These are phyloP conservation scores for Tinea trinotella DNA, from an alignment of 2,888 invertebrate genomes.

Conservation along the genomic window DNA sequence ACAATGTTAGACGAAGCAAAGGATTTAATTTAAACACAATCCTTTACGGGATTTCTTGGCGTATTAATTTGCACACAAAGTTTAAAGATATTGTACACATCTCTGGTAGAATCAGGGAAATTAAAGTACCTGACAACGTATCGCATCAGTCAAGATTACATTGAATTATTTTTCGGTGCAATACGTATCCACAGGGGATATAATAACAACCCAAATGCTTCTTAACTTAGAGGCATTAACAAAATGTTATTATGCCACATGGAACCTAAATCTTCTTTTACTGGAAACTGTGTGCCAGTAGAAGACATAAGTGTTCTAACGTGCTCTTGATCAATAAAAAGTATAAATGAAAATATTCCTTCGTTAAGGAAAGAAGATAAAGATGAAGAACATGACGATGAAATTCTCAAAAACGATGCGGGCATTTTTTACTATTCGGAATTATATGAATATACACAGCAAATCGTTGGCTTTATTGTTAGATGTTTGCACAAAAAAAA, in stretches of 20 bases:
- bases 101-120: conserved; percentile 5
- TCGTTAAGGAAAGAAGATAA: too few species aligned
- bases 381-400: conserved; percentile 13
- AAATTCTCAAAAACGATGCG: too few species aligned
- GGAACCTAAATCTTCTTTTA: conserved; percentile 21
- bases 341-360: conserved; percentile 21
- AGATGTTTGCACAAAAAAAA: too few species aligned
- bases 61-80: conserved; percentile 23
- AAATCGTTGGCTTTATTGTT: too few species aligned
- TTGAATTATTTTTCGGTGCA: conserved; percentile 24
- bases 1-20: conserved; percentile 9
- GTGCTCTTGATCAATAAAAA: too few species aligned
- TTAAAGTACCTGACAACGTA: conserved; percentile 17
- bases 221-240: conserved; percentile 23
- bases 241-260: conserved; percentile 24
- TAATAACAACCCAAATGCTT: conserved; percentile 25
- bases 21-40: conserved; percentile 19
- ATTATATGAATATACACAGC: too few species aligned
- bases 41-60: conserved; percentile 23
- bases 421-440: too few species aligned
- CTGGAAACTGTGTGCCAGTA: conserved; percentile 24
- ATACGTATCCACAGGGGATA: conserved; percentile 25
- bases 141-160: conserved; percentile 24
- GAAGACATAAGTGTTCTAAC: conserved; percentile 24
- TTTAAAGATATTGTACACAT: conserved; percentile 21